Base-by-base conservation (phyloP, 1,140 invertebrate genomes). In the Hestina assimilis region DNA sequence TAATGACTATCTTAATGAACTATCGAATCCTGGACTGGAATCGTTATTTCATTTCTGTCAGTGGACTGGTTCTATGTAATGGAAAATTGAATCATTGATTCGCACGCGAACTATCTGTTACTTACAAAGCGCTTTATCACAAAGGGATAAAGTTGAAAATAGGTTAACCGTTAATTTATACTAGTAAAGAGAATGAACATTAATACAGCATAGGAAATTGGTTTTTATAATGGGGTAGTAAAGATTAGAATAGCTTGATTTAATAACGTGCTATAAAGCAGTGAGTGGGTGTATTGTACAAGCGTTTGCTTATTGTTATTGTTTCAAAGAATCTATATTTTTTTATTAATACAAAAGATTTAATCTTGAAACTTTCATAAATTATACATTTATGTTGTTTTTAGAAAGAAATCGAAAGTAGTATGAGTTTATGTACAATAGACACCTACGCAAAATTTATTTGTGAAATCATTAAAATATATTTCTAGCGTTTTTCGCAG, bases 1-100 rank as follows among this genome's bases (percentile, higher is more conserved):
- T 42, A 42, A 42, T 24, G 40, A 42, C 20, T 42, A 42, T 42
- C 40, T 42, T 42, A 42, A 42, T 42, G 40, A 42, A 42, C 40
- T 42, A 42, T 42, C 40, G 21, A 42, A 42, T 42, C 40, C 19
- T 24, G n/a, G 21, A 42, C 19, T 11, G 40, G 20, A 42, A 42
- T 42, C 40, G 40, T 24, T 42, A 24, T 42, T 42, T 42, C 40
- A 42, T 42, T 42, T 42, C 40, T 42, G 40, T 42, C 40, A 42
- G 20, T 42, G 19, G 1, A 23, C 21, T 41, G n/a, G 17, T 20
- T 41, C n/a, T 12, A 15, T 42, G 21, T 42, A 42, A 42, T 42
- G 19, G 40, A 42, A 42, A 42, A 42, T 42, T 24, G 40, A 42
- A 23, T 42, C 40, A 42, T 42, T 42, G 40, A 42, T 42, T 42